Evolutionary conservation across 1,140 invertebrate species (phyloP).

Genomic region (Galleria mellonella): DNA sequence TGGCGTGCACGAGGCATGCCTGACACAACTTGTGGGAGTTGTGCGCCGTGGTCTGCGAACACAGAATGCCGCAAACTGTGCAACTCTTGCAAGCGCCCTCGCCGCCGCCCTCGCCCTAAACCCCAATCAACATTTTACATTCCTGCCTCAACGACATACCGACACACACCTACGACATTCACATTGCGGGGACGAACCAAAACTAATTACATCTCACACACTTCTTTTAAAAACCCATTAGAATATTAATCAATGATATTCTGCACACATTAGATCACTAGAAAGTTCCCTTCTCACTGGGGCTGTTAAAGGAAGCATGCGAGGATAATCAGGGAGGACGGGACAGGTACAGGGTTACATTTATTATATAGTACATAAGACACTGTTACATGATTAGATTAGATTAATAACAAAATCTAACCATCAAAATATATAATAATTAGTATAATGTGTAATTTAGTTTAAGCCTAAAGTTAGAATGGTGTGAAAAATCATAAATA

Average conservation of each 20-base stretch:
- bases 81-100: slow-evolving; percentile 62
- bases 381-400: neutral
- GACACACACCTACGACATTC: slow-evolving; percentile 16
- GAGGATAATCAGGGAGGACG: slow-evolving; percentile 33
- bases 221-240: slow-evolving; percentile 71
- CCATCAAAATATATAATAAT: neutral
- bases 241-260: slow-evolving; percentile 52
- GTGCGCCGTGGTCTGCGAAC: slow-evolving; percentile 68
- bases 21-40: slow-evolving; percentile 72
- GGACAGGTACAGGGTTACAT: slow-evolving; percentile 16
- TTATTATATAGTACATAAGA: neutral
- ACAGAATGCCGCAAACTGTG: slow-evolving; percentile 72
- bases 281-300: slow-evolving; percentile 29
- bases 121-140: slow-evolving; percentile 66
- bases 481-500: too few species aligned
- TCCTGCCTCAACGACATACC: slow-evolving; percentile 22
- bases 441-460: neutral
- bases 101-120: slow-evolving; percentile 66
- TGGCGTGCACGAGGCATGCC: slow-evolving; percentile 75
- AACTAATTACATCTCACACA: slow-evolving; percentile 45
- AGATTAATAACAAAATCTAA: neutral
- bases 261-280: slow-evolving; percentile 65
- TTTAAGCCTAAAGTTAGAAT: too few species aligned
- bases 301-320: slow-evolving; percentile 73
- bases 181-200: slow-evolving; percentile 19